These are phyloP conservation scores for Liasis olivaceus DNA, from an alignment of 2,797 vertebrate species.

Conservation along the genomic window DNA sequence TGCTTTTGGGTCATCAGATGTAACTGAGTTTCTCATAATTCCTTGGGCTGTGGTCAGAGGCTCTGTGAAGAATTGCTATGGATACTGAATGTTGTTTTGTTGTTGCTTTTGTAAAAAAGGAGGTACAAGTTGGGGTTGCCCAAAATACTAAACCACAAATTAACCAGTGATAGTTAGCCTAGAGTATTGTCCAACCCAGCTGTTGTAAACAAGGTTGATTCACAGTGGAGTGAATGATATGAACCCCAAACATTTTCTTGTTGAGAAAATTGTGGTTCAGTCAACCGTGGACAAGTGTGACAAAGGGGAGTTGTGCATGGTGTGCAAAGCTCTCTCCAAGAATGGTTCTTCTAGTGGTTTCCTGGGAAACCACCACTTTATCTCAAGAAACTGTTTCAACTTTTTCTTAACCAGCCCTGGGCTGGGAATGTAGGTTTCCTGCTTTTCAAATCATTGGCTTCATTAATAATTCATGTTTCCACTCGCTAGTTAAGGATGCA, in stretches of 20 bases:
- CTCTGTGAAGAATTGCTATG: too few species aligned
- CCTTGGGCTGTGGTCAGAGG: too few species aligned
- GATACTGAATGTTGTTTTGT: too few species aligned
- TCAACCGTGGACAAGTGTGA: neutral
- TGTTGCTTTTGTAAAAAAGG: too few species aligned
- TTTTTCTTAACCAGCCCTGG: neutral
- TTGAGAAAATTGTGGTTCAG: neutral
- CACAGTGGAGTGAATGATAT: neutral
- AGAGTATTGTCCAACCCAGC: neutral
- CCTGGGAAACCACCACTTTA: neutral
- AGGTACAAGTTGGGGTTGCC: neutral
- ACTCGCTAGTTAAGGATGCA: neutral
- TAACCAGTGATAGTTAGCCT: neutral
- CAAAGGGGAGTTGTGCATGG: neutral
- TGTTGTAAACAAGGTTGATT: neutral
- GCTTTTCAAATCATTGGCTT: neutral
- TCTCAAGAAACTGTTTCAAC: neutral
- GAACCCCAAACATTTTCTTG: neutral
- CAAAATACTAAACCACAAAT: neutral
- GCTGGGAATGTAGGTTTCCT: neutral
- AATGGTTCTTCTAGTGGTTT: neutral
- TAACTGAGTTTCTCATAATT: too few species aligned
- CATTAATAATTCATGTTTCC: conserved; percentile 13
- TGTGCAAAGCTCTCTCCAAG: neutral
- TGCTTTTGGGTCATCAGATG: too few species aligned